Base-by-base conservation (phyloP, 2,888 invertebrate genomes). In the Agrilus biguttatus region DNA sequence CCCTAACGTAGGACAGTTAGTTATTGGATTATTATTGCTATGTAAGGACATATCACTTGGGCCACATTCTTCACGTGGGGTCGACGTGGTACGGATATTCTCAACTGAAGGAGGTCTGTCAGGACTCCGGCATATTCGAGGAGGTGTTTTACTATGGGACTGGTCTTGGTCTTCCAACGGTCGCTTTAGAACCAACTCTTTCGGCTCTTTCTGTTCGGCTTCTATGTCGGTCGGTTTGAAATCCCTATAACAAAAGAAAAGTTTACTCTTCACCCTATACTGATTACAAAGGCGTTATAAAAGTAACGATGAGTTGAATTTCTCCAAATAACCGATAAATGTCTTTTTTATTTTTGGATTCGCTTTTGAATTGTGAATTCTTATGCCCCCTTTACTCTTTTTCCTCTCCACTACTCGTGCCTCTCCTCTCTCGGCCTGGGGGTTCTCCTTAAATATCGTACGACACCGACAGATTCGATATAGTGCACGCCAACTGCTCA, bases 31-130 rank as follows among this genome's bases (percentile, higher is more conserved):
- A 65, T 61, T 47, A 49, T 70, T 69, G 54, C 70, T 71, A 51
- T 67, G 68, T 43, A 71, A 61, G 50, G 68, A 70, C 72, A 73
- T 73, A 59, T 74, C 73, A 56, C 71, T 73, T 47, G 72, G 71
- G 36, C 70, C 70, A 56, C 72, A 71, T 40, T 62, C 60, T 44
- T 58, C 60, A 12, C 50, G 47, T 17, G 54, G 47, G 37, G 56
- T 50, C 37, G 51, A 54, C 28, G 28, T 28, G 23, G 59, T 54
- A 37, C 49, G 40, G 23, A 46, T 33, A 38, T 54, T 54, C 37
- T 58, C 60, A 36, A 53, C 52, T 33, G 60, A 58, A 10, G 58
- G 52, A 8, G 59, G 54, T 46, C 57, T 47, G 45, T 57, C 58
- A 42, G 55, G 53, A 19, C 46, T 54, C 42, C 50, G 47, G 47